Base-by-base conservation (phyloP, 2,797 vertebrate species). In the Sebastes itinus region DNA sequence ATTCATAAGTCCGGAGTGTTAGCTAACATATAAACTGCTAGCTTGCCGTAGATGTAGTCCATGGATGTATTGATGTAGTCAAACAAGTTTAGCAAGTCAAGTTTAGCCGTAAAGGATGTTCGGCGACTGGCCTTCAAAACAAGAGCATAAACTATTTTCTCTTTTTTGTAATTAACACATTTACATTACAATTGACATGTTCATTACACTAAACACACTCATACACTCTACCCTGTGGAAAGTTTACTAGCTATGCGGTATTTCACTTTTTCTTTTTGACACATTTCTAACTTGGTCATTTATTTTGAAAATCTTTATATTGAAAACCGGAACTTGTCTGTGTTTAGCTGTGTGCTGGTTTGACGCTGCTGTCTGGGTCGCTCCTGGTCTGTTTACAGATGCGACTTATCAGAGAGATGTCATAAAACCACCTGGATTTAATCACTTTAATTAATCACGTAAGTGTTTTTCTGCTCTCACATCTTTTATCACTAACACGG, bases 31-130 rank as follows among this genome's bases (percentile, higher is more conserved):
- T 18, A 1, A 7, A 9, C 61, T 9, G 3, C 3, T 61, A 74
- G 18, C 46, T 75, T 65, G 72, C 87, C 87, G 79, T 93, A 87
- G 3, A 35, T 78, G 70, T 84, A 89, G 87, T 85, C 14, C 35
- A 38, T 38, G 35, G 35, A 38, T 38, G 12, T 38, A 38, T 13
- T 38, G 3, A 35, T 78, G 70, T 84, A 89, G 87, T 85, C 12
- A 33, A 54, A 28, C 2, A 11, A 2, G 4, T 28, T 16, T 5
- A 13, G 25, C 27, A 8, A 9, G 18, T 75, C 16, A 76, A 58
- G 23, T 22, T 5, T 2, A 18, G 6, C 3, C 6, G 30, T 18
- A 11, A 1, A 56, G 20, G 55, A 56, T 8, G 7, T 32, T 22
- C 0, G 5, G 7, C 3, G 5, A 27, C 2, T 12, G 16, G 6